Conservation (phyloP, 2,113 vertebrate genomes). For the Hiodon tergisus region DNA sequence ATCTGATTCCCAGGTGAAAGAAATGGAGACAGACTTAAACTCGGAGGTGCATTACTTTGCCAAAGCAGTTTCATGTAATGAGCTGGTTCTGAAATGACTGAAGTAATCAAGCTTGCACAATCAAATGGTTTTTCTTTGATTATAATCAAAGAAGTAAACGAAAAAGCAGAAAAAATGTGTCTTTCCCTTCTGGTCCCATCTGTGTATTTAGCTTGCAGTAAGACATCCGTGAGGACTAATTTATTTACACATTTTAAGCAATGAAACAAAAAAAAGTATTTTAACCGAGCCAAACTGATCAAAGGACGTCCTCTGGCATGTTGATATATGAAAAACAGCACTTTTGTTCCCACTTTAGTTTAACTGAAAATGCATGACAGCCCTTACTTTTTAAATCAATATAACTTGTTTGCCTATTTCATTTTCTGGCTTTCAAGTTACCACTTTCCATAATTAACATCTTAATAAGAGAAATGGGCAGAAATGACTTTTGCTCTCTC, state of each 20-base stretch:
- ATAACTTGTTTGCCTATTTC: not conserved
- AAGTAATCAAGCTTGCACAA: not conserved
- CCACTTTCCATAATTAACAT: not conserved
- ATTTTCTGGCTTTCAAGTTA: not conserved
- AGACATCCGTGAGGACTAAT: not conserved
- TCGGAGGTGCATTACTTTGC: slow-evolving; percentile 1
- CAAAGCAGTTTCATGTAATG: slow-evolving; percentile 5
- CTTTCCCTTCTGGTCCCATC: not conserved
- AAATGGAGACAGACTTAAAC: not conserved
- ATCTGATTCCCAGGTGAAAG: not conserved
- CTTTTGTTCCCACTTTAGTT: not conserved
- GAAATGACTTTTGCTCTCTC: not conserved
- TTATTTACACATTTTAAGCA: not conserved
- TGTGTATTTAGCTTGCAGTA: not conserved
- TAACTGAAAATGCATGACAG: not conserved
- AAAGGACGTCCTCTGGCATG: not conserved
- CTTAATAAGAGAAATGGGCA: not conserved
- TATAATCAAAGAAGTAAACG: not conserved
- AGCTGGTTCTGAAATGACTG: not conserved
- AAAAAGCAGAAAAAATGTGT: not conserved
- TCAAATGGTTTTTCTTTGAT: slow-evolving; percentile 1
- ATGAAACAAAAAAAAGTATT: not conserved
- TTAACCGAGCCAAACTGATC: slow-evolving; percentile 11
- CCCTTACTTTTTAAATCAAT: not conserved
- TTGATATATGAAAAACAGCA: not conserved